Evolutionary conservation across 2,113 vertebrate species (phyloP).

Genomic region (Eulemur rufifrons): DNA sequence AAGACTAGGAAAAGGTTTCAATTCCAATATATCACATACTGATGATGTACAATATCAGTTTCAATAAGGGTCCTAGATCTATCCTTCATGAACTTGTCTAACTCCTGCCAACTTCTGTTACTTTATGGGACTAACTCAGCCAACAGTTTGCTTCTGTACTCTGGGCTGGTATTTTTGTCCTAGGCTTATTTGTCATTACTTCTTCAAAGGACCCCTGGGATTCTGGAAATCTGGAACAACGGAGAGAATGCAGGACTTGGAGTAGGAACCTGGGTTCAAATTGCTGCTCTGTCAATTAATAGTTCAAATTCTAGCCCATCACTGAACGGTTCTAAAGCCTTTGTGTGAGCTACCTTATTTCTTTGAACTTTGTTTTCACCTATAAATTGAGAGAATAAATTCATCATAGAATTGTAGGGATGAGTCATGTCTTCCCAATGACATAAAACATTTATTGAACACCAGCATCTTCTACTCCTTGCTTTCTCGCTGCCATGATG

Average conservation of each 20-base stretch:
- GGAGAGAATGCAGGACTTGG: background rate
- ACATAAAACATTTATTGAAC: background rate
- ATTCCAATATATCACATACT: background rate
- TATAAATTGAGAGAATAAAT: background rate
- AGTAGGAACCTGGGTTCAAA: background rate
- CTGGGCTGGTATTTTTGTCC: background rate
- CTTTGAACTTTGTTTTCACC: background rate
- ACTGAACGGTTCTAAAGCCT: background rate
- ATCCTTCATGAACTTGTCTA: background rate
- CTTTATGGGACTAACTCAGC: background rate
- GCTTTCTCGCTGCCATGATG: background rate
- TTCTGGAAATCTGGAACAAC: background rate
- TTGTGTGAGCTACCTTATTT: background rate
- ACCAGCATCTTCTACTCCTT: accelerated
- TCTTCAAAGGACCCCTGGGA: background rate
- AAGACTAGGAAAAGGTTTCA: background rate
- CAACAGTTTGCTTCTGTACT: background rate
- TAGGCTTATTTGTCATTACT: background rate
- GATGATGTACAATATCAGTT: background rate
- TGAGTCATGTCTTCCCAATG: background rate
- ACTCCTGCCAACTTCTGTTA: background rate
- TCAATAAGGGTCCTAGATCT: too few relatives aligned
- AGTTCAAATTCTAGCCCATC: background rate
- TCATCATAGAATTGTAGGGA: background rate
- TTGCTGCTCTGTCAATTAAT: background rate